Evolutionary conservation across 2,113 vertebrate species (phyloP).

Genomic region (Cariama cristata): DNA sequence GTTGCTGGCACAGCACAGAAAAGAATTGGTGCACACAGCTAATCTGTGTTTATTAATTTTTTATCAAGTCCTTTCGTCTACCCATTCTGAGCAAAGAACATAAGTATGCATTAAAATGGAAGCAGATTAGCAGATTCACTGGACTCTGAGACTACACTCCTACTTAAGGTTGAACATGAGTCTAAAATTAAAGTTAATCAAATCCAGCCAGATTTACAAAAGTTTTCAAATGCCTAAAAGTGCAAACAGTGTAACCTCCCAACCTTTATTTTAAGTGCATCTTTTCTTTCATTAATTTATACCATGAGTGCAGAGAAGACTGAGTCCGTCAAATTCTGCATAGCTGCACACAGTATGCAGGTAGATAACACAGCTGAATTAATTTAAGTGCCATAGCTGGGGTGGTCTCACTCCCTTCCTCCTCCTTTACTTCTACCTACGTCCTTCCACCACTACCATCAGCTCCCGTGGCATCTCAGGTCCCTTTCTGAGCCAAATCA

Average conservation of each 20-base stretch:
- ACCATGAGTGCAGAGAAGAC: not conserved
- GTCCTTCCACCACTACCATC: not conserved
- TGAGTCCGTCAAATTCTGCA: not conserved
- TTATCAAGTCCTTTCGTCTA: conserved; percentile 36
- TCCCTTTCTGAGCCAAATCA: not conserved
- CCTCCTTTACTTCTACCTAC: not conserved
- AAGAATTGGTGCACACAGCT: not conserved
- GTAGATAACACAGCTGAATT: not conserved
- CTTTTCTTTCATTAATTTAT: conserved; percentile 42
- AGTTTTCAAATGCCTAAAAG: conserved; percentile 45
- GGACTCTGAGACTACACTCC: not conserved
- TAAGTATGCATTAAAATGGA: conserved; percentile 33
- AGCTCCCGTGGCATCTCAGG: not conserved
- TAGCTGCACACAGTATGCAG: not conserved
- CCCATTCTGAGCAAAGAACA: not conserved
- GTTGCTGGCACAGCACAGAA: conserved; percentile 37
- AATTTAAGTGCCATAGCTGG: not conserved
- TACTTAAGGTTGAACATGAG: conserved; percentile 27
- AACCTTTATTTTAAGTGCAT: conserved; percentile 14
- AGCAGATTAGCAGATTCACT: conserved; percentile 34
- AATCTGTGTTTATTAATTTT: conserved; percentile 60
- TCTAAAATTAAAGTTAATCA: conserved; percentile 54
- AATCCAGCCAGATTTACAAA: conserved; percentile 17
- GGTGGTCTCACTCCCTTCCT: not conserved
- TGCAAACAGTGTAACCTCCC: conserved; percentile 28